Conservation (phyloP, 2,113 vertebrate species). For the Hemiprocne comata region DNA sequence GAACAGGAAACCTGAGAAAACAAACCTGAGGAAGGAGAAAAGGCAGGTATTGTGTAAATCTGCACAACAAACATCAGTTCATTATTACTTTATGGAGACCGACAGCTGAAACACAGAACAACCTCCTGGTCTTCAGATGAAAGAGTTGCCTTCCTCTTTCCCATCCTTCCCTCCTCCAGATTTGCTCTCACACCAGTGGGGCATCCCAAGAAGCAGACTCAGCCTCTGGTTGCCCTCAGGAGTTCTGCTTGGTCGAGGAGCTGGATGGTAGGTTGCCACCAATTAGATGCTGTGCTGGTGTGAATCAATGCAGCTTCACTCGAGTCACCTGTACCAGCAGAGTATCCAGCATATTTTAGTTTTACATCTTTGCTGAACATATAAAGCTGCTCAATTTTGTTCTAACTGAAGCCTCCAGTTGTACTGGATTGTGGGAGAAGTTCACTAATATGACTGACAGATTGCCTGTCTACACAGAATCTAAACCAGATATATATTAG, state of each 20-base stretch:
- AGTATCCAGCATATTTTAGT: accelerated
- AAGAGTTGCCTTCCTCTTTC: background rate
- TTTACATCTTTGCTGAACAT: background rate
- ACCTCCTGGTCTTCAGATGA: background rate
- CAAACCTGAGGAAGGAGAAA: background rate
- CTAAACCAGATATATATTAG: background rate
- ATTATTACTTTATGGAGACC: background rate
- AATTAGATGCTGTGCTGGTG: background rate
- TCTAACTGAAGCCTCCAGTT: background rate
- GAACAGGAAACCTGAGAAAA: background rate
- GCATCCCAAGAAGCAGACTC: background rate
- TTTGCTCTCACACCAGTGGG: background rate
- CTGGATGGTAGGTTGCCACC: background rate
- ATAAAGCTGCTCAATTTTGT: background rate
- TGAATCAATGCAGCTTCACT: background rate
- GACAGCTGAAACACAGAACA: background rate
- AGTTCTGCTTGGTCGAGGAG: background rate
- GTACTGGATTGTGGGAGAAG: background rate
- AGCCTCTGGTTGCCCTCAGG: background rate
- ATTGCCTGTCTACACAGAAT: constrained; percentile 22
- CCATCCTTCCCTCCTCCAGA: background rate
- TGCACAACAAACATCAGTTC: background rate
- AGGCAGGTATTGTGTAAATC: background rate
- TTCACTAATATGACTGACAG: constrained; percentile 19
- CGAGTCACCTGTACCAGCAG: accelerated